Evolutionary conservation across 2,113 vertebrate genomes (phyloP), one percentile per base, ranked within the genome.

Genomic region (Oncorhynchus mykiss): DNA sequence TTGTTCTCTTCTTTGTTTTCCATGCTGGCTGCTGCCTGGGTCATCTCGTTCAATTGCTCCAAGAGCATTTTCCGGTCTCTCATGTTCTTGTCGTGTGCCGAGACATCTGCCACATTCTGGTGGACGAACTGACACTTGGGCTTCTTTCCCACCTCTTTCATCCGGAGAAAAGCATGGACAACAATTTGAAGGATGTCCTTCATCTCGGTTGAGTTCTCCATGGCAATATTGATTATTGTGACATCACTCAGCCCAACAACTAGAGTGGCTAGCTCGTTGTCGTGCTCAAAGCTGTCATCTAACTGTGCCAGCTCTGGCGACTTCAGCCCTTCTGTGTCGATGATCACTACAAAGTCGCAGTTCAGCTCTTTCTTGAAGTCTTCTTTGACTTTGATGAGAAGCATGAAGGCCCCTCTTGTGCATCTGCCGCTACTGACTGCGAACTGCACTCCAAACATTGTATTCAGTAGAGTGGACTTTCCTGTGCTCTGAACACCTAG

Each of bases 381-480:
- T 11, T 89, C 86, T 64, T 72, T 57, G 64, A 91, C 69, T 84
- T 29, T 88, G 67, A 92, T 86, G n/a, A 92, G 77, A 73, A 83
- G 70, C 88, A 92, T 88, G 5, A 92, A 95, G 69, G 94, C 93
- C 27, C 94, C 95, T 60, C 91, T 86, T 8, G 94, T 94, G 39
- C 93, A 91, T 74, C 90, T 84, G 9, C 92, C 91, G 82, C 86
- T 92, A 80, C 94, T 92, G 1, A 94, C 92, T 59, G 93, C 89
- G 84, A 96, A 95, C 81, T 93, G 93, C 48, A 95, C 88, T 29
- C 95, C 95, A 79, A 96, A 96, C 95, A 95, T 94, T 70, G 93
- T 95, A 80, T 95, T 96, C 3, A 96, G 93, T 1, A 96, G 91
- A 1, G 95, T 95, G 75, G 95, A 95, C 71, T 95, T 96, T 29